Conservation (phyloP, 2,888 invertebrate genomes). For the Eudemis profundana region DNA sequence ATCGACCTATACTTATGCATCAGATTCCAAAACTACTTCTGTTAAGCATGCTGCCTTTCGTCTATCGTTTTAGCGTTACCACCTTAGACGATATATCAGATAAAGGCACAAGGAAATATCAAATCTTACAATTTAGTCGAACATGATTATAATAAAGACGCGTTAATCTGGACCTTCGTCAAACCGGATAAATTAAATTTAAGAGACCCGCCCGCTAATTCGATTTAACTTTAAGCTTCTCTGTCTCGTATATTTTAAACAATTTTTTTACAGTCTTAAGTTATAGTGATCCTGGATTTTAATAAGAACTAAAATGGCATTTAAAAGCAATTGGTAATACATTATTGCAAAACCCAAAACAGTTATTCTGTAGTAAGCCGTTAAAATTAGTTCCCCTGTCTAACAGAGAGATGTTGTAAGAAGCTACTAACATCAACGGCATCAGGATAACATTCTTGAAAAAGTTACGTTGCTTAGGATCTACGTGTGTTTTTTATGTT, state of each 20-base stretch:
- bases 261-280: conserved; percentile 26
- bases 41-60: too few relatives aligned
- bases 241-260: conserved; percentile 32
- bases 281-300: conserved; percentile 29
- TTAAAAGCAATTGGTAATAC: not conserved
- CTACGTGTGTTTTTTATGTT: too few relatives aligned
- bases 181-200: conserved; percentile 41
- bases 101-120: not conserved
- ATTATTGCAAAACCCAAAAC: not conserved
- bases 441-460: too few relatives aligned
- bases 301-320: not conserved
- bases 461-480: too few relatives aligned
- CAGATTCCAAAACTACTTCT: too few relatives aligned
- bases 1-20: too few relatives aligned
- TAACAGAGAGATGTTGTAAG: not conserved
- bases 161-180: conserved; percentile 33
- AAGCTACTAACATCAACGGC: too few relatives aligned
- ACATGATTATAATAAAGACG: conserved; percentile 21
- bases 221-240: conserved; percentile 39
- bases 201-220: conserved; percentile 35
- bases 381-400: not conserved
- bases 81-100: not conserved
- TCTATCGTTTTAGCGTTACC: too few relatives aligned
- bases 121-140: conserved; percentile 1
- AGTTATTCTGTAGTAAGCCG: not conserved